Conservation (phyloP, 2,113 vertebrate species). For the Ibidorhyncha struthersii region DNA sequence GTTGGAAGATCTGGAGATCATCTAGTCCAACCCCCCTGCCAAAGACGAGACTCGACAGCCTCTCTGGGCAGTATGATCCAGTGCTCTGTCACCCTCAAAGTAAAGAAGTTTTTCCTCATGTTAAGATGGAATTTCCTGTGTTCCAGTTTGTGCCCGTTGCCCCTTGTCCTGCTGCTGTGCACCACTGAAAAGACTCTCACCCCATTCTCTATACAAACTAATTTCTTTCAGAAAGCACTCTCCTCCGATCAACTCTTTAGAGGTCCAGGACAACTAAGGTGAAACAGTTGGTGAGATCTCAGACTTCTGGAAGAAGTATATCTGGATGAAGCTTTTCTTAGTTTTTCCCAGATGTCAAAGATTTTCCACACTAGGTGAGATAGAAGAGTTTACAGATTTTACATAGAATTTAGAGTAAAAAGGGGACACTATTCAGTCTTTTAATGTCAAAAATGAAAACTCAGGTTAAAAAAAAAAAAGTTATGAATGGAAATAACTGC, state of each 20-base stretch:
- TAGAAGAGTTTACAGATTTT: not conserved
- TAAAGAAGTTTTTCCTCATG: not conserved
- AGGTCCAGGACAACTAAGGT: not conserved
- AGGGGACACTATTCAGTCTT: not conserved
- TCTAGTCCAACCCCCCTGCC: not conserved
- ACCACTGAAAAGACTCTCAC: not conserved
- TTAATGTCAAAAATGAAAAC: not conserved
- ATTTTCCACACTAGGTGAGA: not conserved
- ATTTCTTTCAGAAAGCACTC: not conserved
- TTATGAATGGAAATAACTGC: not conserved
- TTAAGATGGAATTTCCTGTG: not conserved
- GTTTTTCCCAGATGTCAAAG: not conserved
- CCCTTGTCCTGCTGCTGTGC: not conserved
- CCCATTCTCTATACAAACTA: not conserved
- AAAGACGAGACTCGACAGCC: not conserved
- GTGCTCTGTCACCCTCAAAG: not conserved
- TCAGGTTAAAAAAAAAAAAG: not conserved
- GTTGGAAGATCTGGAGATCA: not conserved
- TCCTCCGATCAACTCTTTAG: not conserved
- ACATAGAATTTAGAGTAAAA: not conserved
- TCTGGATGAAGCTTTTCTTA: not conserved
- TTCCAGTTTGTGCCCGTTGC: not conserved
- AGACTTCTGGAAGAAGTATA: not conserved
- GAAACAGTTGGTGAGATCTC: not conserved
- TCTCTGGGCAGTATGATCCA: not conserved